Conservation (phyloP, 2,888 invertebrate genomes). For the Tetragonula carbonaria region DNA sequence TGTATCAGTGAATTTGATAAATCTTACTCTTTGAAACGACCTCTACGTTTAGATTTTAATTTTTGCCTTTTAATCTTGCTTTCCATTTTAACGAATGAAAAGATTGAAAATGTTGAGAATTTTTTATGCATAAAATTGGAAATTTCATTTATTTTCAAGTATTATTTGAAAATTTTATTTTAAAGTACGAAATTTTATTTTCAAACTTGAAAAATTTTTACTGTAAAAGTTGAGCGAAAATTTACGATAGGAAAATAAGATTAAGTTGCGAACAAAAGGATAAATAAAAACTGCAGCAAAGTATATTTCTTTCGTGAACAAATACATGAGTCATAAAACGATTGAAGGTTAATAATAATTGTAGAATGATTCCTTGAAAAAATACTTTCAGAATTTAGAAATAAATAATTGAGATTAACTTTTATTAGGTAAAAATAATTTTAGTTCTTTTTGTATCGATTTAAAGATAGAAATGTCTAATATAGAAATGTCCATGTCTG, state of each 20-base stretch:
- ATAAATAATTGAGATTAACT: too few species aligned
- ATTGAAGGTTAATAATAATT: background rate
- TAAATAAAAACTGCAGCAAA: too few species aligned
- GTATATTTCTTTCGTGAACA: background rate
- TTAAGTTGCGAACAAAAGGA: too few species aligned
- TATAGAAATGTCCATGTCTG: background rate
- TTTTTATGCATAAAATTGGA: background rate
- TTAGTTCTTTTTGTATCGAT: background rate
- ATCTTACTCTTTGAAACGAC: background rate
- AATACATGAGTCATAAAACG: background rate
- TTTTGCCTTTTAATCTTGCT: background rate
- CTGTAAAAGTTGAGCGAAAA: too few species aligned
- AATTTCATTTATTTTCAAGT: too few species aligned
- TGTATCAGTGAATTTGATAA: background rate
- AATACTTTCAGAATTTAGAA: background rate
- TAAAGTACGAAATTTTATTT: background rate
- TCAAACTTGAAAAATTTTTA: background rate
- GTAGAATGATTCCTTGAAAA: background rate
- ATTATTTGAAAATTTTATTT: too few species aligned
- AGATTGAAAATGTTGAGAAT: background rate
- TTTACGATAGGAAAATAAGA: too few species aligned
- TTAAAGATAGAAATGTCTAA: background rate
- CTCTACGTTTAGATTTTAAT: background rate
- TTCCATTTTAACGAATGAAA: background rate
- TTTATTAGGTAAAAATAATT: background rate